Evolutionary conservation across 2,797 vertebrate genomes (phyloP).

Genomic region (Anisognathus igniventris): DNA sequence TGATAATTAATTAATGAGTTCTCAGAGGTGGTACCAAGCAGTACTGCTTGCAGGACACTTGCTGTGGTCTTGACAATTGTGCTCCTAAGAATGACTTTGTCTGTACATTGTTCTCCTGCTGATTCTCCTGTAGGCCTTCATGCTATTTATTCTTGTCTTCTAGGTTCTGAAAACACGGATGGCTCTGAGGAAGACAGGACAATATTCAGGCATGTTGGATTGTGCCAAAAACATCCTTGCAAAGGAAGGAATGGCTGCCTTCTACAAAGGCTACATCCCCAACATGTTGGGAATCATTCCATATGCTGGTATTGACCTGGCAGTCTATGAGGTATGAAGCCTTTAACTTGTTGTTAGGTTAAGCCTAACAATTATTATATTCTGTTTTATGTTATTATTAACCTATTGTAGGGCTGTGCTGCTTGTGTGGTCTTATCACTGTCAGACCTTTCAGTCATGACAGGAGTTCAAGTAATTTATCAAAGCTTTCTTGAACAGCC

Average conservation of each 20-base stretch:
- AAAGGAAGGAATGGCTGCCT: conserved; percentile 86
- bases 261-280: conserved; percentile 95
- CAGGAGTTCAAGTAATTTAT: background rate
- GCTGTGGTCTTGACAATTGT: background rate
- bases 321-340: conserved; percentile 90
- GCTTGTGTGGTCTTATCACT: background rate
- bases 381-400: background rate
- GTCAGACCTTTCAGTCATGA: background rate
- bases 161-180: conserved; percentile 95
- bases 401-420: background rate
- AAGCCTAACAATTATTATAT: background rate
- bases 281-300: conserved; percentile 98
- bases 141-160: background rate
- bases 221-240: conserved; percentile 87
- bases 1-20: background rate
- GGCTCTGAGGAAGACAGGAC: conserved; percentile 89
- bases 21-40: background rate
- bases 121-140: background rate
- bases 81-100: background rate
- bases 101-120: background rate
- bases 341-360: background rate
- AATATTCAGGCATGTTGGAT: conserved; percentile 85
- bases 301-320: conserved; percentile 93
- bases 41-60: background rate
- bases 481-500: background rate